Conservation (phyloP, 1,140 invertebrate species). For the Drosophila kepulauana region DNA sequence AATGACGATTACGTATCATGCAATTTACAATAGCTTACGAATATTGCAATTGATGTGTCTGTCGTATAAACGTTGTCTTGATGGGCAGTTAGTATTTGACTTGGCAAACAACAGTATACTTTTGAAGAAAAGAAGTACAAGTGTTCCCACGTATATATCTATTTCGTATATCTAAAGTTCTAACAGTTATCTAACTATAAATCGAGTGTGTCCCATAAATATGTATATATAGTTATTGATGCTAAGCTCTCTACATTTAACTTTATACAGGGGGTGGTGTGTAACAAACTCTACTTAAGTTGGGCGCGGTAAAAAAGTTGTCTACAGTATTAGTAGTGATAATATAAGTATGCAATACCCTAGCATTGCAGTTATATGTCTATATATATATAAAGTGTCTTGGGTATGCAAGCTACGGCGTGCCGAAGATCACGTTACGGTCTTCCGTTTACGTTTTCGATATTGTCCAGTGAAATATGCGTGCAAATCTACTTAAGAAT, state of each 20-base stretch:
- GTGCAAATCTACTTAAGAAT: slow-evolving; percentile 62
- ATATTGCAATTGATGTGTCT: slow-evolving; percentile 1
- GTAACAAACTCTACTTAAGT: slow-evolving; percentile 65
- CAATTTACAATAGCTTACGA: slow-evolving; percentile 4
- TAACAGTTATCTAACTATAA: slow-evolving; percentile 45
- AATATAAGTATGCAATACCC: slow-evolving; percentile 15
- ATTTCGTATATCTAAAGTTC: slow-evolving; percentile 43
- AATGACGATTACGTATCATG: background rate
- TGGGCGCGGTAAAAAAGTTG: slow-evolving; percentile 59
- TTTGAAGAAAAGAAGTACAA: slow-evolving; percentile 17
- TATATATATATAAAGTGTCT: background rate
- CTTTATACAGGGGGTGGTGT: slow-evolving; percentile 63
- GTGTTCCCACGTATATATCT: slow-evolving; percentile 35
- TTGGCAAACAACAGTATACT: slow-evolving; percentile 26
- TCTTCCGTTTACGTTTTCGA: slow-evolving; percentile 32
- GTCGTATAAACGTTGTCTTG: slow-evolving; percentile 9
- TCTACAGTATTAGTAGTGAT: slow-evolving; percentile 52
- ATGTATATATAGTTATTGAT: slow-evolving; percentile 37
- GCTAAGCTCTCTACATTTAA: slow-evolving; percentile 71
- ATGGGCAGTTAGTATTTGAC: slow-evolving; percentile 41
- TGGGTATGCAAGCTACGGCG: slow-evolving; percentile 19
- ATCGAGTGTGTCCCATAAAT: slow-evolving; percentile 22
- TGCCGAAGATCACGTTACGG: slow-evolving; percentile 38
- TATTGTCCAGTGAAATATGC: slow-evolving; percentile 69
- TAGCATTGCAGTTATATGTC: slow-evolving; percentile 5